Base-by-base conservation (phyloP, 2,113 vertebrate species). In the Nesoenas mayeri region DNA sequence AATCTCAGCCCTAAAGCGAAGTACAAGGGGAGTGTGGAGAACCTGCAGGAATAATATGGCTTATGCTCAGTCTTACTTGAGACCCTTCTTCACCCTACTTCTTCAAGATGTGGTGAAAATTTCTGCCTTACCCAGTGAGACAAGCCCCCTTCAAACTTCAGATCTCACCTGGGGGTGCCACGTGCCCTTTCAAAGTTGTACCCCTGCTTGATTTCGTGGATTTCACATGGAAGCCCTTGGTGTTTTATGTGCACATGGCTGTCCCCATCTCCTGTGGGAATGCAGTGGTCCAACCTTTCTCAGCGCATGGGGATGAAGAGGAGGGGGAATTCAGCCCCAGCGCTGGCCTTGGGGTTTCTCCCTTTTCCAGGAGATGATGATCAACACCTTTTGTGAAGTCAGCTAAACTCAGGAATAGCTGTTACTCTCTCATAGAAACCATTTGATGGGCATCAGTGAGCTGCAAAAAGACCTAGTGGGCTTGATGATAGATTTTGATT, bases 361-460 rank as follows among this genome's bases (percentile, higher is more conserved):
- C 28, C n/a, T 74, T 83, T 64, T 79, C 32, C 42, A 56, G 34
- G 31, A 89, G 53, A 20, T 3, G 1, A 7, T 12, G n/a, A 84
- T 91, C 65, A 56, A 38, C 51, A 56, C n/a, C 60, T 75, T n/a
- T 9, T 29, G 40, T 54, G 26, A 79, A 92, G 82, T 51, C 86
- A 84, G 40, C 18, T 44, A 21, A 83, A 36, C 53, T 54, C 10
- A 21, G 74, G 85, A 96, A 79, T 53, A 96, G 92, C 72, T 73
- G 50, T 58, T 65, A 47, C 65, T 69, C 31, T 96, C 65, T 85
- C 58, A 15, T 28, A 85, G 92, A 89, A 92, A 83, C 70, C 32
- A 14, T 62, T 91, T 93, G 73, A 86, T 81, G 88, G 88, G 28
- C 75, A 83, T 70, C 74, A 24, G 7, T 54, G 83, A 93, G 64